Conservation (phyloP, 2,888 invertebrate genomes). For the Eustalomyia histrio region DNA sequence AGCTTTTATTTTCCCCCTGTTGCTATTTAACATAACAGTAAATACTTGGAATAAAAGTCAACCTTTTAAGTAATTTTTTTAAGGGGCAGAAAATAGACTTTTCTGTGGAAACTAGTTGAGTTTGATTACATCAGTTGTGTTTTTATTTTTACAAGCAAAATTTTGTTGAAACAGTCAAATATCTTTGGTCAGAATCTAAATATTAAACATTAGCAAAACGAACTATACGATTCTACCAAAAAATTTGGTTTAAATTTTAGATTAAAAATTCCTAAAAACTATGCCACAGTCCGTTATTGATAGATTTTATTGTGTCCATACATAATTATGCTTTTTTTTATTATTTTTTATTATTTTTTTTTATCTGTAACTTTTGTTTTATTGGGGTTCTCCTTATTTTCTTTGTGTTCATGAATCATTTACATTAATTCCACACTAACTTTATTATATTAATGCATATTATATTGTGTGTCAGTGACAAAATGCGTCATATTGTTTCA, state of each 20-base stretch:
- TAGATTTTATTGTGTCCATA: background rate
- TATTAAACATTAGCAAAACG: too few relatives aligned
- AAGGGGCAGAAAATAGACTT: too few relatives aligned
- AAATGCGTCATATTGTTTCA: slow-evolving; percentile 46
- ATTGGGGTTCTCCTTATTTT: slow-evolving; percentile 29
- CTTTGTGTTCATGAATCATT: slow-evolving; percentile 48
- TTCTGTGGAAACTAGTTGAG: too few relatives aligned
- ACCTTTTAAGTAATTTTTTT: too few relatives aligned
- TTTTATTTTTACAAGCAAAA: too few relatives aligned
- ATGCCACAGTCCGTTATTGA: background rate
- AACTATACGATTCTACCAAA: too few relatives aligned
- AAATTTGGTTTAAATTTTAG: too few relatives aligned
- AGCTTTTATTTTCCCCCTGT: slow-evolving; percentile 25
- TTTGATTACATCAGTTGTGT: too few relatives aligned
- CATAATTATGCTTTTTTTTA: background rate
- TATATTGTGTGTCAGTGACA: slow-evolving; percentile 3
- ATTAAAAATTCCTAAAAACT: too few relatives aligned
- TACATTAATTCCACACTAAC: slow-evolving; percentile 18
- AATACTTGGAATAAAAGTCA: background rate
- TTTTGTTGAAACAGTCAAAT: too few relatives aligned
- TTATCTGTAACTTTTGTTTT: slow-evolving; percentile 12
- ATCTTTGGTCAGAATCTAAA: too few relatives aligned
- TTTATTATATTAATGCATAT: background rate
- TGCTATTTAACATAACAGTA: background rate
- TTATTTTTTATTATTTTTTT: slow-evolving; percentile 19